phyloP scores from a whole-genome alignment of 2,113 vertebrate species.

The Cebus imitator region DNA sequence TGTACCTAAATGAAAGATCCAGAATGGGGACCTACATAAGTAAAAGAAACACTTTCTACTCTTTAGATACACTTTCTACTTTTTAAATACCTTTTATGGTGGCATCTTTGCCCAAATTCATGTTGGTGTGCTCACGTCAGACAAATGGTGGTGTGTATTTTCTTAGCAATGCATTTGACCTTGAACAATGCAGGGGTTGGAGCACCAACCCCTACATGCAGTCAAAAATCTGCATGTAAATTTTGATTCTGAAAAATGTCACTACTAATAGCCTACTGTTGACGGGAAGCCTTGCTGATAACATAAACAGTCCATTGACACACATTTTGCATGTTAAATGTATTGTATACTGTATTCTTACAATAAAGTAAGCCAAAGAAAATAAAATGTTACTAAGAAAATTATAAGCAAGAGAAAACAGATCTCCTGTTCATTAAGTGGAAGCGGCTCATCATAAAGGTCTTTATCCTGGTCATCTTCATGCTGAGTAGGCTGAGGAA shows the following conservation, averaged over 20 bases:
- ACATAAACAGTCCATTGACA: background rate
- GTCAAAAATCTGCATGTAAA: background rate
- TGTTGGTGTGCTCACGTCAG: background rate
- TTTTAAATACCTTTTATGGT: background rate
- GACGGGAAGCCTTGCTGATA: background rate
- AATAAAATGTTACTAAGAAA: background rate
- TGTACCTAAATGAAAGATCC: constrained; percentile 3
- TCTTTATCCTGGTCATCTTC: background rate
- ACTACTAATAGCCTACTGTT: background rate
- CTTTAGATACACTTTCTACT: background rate
- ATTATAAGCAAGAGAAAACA: background rate
- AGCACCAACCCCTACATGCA: background rate
- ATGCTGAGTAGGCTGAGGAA: background rate
- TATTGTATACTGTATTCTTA: background rate
- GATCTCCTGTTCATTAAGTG: background rate
- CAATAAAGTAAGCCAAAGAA: background rate
- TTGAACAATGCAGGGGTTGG: background rate
- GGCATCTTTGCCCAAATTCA: background rate
- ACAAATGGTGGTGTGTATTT: background rate
- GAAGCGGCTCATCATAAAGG: background rate
- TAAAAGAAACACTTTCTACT: background rate
- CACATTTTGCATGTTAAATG: background rate
- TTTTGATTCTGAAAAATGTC: background rate
- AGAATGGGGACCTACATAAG: background rate
- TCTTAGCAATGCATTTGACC: background rate